These are phyloP conservation scores for Hirudo medicinalis DNA, from an alignment of 1,140 invertebrate genomes.

Conservation along the genomic window DNA sequence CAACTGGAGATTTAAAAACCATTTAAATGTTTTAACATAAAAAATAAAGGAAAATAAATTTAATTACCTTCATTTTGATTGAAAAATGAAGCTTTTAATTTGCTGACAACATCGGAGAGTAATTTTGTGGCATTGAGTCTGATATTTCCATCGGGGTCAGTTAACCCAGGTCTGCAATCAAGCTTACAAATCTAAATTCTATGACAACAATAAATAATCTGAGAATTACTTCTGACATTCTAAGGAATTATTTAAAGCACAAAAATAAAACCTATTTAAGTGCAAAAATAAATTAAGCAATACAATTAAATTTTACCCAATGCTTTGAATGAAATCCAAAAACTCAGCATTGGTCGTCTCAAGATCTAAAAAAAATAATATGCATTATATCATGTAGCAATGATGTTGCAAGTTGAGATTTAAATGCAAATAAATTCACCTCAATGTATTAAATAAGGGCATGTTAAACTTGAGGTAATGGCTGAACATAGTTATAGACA, in stretches of 20 bases:
- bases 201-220: neutral
- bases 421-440: too few relatives aligned
- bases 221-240: neutral
- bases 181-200: too few relatives aligned
- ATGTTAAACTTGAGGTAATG: too few relatives aligned
- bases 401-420: too few relatives aligned
- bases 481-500: too few relatives aligned
- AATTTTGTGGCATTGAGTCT: constrained; percentile 9
- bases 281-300: neutral
- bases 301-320: neutral
- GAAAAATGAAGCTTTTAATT: constrained; percentile 3
- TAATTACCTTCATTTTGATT: neutral
- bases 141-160: neutral
- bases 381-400: too few relatives aligned
- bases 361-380: neutral
- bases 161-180: too few relatives aligned
- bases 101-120: neutral
- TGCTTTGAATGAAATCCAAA: constrained; percentile 5
- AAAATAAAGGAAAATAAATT: neutral
- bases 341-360: neutral
- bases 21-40: constrained; percentile 1
- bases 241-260: neutral
- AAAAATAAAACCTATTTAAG: neutral
- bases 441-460: too few relatives aligned
- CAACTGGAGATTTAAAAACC: neutral